These are phyloP conservation scores for Diadegma fenestrale DNA, from an alignment of 2,888 invertebrate genomes.

Conservation along the genomic window DNA sequence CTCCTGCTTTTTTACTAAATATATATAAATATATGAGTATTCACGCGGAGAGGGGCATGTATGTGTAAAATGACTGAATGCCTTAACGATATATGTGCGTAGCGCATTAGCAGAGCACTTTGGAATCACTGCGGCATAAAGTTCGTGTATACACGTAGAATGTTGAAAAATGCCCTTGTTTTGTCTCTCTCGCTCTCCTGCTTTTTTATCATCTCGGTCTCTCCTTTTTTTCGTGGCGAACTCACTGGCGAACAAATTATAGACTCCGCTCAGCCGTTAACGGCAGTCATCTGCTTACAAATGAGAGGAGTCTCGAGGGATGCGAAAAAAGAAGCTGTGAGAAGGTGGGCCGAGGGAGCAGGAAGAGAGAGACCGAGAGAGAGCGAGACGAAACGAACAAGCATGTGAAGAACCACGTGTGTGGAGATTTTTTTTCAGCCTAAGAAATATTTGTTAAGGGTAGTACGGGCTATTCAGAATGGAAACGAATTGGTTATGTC, in stretches of 20 bases:
- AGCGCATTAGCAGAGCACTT: constrained; percentile 79
- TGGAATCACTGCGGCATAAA: constrained; percentile 75
- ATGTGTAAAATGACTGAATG: constrained; percentile 46
- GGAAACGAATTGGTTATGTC: constrained; percentile 64
- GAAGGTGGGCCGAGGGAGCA: constrained; percentile 53
- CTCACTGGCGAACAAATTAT: constrained; percentile 81
- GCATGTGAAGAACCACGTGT: constrained; percentile 59
- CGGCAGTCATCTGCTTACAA: constrained; percentile 81
- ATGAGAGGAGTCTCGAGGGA: constrained; percentile 71
- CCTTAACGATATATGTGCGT: constrained; percentile 71
- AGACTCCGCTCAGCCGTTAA: constrained; percentile 83
- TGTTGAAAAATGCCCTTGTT: constrained; percentile 10
- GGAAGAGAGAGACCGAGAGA: constrained; percentile 63
- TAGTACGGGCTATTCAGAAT: constrained; percentile 74
- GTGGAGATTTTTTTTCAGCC: constrained; percentile 50
- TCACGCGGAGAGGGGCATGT: background rate
- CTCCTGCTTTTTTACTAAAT: constrained; percentile 47
- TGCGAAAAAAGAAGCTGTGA: constrained; percentile 56
- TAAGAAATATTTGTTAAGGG: constrained; percentile 69
- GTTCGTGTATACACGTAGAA: constrained; percentile 73
- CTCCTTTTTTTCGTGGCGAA: constrained; percentile 68
- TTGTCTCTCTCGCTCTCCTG: constrained; percentile 42
- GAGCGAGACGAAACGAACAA: constrained; percentile 48
- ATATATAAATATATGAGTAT: background rate
- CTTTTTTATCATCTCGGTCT: constrained; percentile 23